These are phyloP conservation scores for Stercorarius parasiticus DNA, from an alignment of 2,113 vertebrate genomes.

Conservation along the genomic window DNA sequence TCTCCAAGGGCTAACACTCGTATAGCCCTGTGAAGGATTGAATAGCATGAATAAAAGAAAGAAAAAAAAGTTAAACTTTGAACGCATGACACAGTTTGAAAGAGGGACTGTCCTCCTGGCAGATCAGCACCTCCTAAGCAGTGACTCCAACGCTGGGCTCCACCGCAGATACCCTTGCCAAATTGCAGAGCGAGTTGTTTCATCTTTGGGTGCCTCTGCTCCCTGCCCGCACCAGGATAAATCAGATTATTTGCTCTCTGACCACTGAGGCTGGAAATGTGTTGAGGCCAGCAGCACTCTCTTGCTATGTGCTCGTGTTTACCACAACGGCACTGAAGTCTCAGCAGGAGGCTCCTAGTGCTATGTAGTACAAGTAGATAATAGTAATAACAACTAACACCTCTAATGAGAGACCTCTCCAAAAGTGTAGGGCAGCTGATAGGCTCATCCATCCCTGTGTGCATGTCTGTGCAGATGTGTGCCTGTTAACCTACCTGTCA, in stretches of 20 bases:
- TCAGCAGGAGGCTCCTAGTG: background rate
- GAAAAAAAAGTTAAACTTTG: background rate
- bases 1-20: background rate
- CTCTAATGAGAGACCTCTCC: background rate
- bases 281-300: background rate
- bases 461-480: background rate
- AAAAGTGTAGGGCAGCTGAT: background rate
- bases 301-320: background rate
- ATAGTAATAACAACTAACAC: background rate
- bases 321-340: background rate
- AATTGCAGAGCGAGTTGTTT: background rate
- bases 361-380: background rate
- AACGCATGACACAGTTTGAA: background rate
- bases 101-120: background rate
- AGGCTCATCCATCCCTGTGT: background rate
- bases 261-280: background rate
- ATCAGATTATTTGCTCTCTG: background rate
- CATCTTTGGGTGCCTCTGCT: background rate
- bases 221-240: background rate
- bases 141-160: background rate
- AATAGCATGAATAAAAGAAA: background rate
- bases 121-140: background rate
- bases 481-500: background rate
- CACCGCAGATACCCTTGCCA: rapidly evolving
- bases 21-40: background rate